Base-by-base conservation (phyloP, 2,888 invertebrate species). In the Metacarcinus magister region DNA sequence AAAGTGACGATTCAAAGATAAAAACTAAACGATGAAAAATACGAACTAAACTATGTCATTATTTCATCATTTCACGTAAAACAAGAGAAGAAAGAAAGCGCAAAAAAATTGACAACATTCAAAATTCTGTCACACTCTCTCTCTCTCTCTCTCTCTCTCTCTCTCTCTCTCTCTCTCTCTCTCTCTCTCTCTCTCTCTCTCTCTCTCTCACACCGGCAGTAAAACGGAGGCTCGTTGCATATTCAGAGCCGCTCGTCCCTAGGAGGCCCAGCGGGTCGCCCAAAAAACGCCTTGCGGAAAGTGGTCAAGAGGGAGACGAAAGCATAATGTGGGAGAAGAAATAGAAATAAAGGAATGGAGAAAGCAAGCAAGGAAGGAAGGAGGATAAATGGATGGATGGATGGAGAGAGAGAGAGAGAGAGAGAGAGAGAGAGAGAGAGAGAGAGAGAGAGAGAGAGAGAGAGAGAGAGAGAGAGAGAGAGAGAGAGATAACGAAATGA, bases 361-460 rank as follows among this genome's bases (percentile, higher is more conserved):
- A 28, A 3, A 7, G 28, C 4, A 28, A 28, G 10, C 3, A n/a
- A 7, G n/a, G 75, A 28, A 28, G n/a, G 75, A 75, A 75, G 75
- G 28, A 75, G 28, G 75, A 28, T 7, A 46, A 10, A 46, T 46
- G 46, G 46, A 46, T 46, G 46, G 10, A 46, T 46, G 46, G 16
- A 67, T 13, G 67, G 23, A 67, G 67, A 67, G 67, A 67, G 67
- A n/a, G n/a, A 67, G 67, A 67, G n/a, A 67, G 67, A 67, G n/a
- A 67, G 67, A 67, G n/a, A 67, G 67, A n/a, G n/a, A 67, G 67
- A 67, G 67, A 67, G 67, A 67, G 67, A 67, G 67, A 67, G 67
- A 67, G 67, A 67, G 67, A 67, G 67, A 67, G 67, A 67, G 67
- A 67, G 67, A 67, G 67, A 67, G 67, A 67, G 60, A 60, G 60